Evolutionary conservation across 1,140 invertebrate species (phyloP), one percentile per base, ranked within the genome.

Genomic region (Drosophila dunni): DNA sequence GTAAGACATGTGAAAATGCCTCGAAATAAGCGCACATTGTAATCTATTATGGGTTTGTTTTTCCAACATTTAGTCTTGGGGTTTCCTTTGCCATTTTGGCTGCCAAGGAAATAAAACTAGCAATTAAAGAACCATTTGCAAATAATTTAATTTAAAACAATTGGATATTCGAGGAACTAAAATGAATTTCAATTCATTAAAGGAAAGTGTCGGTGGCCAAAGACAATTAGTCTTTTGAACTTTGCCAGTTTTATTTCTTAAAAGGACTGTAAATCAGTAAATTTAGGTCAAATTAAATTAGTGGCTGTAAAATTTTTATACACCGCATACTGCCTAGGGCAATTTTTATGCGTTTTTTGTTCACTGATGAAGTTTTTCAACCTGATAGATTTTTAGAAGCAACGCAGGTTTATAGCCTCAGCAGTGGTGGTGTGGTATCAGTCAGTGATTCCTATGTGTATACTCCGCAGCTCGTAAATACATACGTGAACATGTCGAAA

Each of bases 11-110:
- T 8, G 36, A 38, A 38, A 8, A 10, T 38, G 8, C 36, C 36
- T 9, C 36, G 36, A 10, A 10, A 10, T 38, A 38, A 38, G 8
- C 7, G 36, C n/a, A 45, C 10, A 45, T 13, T 45, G 44, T 5
- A 45, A 45, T 15, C 11, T 45, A n/a, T 45, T 45, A n/a, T 45
- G 44, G 11, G 15, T 45, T 45, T n/a, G 44, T n/a, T 45, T 45
- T 45, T 45, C n/a, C 11, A 5, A 29, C 24, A 29, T 29, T 29
- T 45, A 11, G 13, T 45, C n/a, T 45, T 45, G 15, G 15, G 0
- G 3, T 29, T 29, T 29, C 24, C 24, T 29, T 45, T 38, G 7
- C 36, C 36, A 38, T 3, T 9, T 38, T 38, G 36, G 24, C 5
- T 0, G 24, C 24, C 5, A 29, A 29, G 24, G 24, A 29, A 29